Percentiles rank a stretch among this genome's conserved stretches.
phyloP scores from a whole-genome alignment of 2,888 invertebrate genomes.

The Xanthorhoe designata region DNA sequence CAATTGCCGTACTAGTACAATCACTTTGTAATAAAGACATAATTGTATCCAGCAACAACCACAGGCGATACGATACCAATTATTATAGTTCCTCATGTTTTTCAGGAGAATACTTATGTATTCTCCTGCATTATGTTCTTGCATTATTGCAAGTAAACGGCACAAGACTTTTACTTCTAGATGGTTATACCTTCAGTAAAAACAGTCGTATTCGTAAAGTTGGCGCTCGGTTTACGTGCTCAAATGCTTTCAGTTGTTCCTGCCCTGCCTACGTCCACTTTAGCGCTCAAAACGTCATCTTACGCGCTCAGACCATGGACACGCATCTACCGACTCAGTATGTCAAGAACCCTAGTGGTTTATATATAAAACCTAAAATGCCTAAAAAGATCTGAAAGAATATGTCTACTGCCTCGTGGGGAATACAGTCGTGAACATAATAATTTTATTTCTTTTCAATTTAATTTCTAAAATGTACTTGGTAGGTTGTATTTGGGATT shows the following conservation, averaged over 20 bases:
- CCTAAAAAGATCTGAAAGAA: too few relatives aligned
- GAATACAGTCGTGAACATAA: too few relatives aligned
- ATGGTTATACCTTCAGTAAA: conserved; percentile 56
- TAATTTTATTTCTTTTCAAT: too few relatives aligned
- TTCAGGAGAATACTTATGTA: conserved; percentile 50
- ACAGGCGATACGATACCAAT: neutral
- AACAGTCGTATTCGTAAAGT: conserved; percentile 49
- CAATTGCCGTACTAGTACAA: too few relatives aligned
- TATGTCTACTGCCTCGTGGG: too few relatives aligned
- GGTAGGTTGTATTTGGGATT: too few relatives aligned
- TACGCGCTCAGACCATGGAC: conserved; percentile 46
- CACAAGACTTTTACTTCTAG: conserved; percentile 44
- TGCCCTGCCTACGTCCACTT: conserved; percentile 58
- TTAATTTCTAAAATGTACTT: too few relatives aligned
- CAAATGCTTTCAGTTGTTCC: conserved; percentile 46
- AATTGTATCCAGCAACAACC: conserved; percentile 2
- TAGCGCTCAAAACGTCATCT: conserved; percentile 46
- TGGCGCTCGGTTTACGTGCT: conserved; percentile 54
- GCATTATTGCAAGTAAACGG: conserved; percentile 45
- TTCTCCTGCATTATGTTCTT: too few relatives aligned
- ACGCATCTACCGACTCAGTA: conserved; percentile 52
- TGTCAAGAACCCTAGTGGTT: conserved; percentile 43
- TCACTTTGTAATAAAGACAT: too few relatives aligned
- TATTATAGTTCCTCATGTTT: conserved; percentile 12
- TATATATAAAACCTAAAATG: conserved; percentile 40